A percentile compares a stretch with the other conserved stretches of the same genome.
phyloP scores from a whole-genome alignment of 2,797 vertebrate species.

The Geotrypetes seraphini region DNA sequence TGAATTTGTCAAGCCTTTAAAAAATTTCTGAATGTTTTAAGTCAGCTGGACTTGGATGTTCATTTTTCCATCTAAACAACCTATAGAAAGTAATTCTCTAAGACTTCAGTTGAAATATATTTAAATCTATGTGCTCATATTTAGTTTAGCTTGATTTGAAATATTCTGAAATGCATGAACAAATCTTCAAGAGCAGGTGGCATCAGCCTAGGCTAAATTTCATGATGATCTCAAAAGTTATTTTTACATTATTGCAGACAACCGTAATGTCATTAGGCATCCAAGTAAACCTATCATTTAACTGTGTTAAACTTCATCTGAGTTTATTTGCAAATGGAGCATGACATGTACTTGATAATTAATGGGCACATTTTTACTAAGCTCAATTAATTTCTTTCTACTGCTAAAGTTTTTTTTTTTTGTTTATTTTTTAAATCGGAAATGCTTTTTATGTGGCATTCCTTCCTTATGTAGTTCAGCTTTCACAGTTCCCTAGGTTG shows the following conservation, averaged over 20 bases:
- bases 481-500: not conserved
- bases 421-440: rapidly evolving
- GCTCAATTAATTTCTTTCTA: too few species aligned
- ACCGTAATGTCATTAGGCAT: not conserved
- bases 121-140: too few species aligned
- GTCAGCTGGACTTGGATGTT: too few species aligned
- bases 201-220: not conserved
- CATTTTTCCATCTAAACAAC: too few species aligned
- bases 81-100: too few species aligned
- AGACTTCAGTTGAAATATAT: too few species aligned
- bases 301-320: not conserved
- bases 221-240: conserved; percentile 3
- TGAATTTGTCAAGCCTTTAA: too few species aligned
- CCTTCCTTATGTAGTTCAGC: not conserved
- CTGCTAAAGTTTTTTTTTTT: not conserved
- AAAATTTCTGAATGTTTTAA: too few species aligned
- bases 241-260: not conserved
- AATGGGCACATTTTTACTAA: not conserved
- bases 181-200: not conserved
- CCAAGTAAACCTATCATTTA: not conserved
- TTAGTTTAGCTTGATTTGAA: too few species aligned
- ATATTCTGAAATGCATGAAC: not conserved
- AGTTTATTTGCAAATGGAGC: not conserved
- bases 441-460: not conserved
- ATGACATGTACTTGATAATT: not conserved